Conservation (phyloP, 30 jellyfish, hydroid and myxozoan species). For the Turritopsis dohrnii region DNA sequence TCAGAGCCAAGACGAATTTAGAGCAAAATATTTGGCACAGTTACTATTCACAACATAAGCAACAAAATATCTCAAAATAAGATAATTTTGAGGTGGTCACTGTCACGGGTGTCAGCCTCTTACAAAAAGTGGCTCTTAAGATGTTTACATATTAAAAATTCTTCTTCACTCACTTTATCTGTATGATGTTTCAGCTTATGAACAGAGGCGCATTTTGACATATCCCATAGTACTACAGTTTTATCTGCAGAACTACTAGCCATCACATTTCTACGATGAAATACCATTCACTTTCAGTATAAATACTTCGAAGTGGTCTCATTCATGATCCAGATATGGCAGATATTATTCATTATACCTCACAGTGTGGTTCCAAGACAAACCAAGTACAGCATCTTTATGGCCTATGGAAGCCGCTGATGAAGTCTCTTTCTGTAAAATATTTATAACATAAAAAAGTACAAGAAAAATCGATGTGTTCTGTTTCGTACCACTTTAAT, state of each 20-base stretch:
- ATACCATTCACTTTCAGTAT: not conserved
- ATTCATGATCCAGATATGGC: not conserved
- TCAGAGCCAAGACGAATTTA: too few relatives aligned
- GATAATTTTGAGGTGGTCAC: too few relatives aligned
- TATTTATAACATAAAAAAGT: not conserved
- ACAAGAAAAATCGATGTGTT: not conserved
- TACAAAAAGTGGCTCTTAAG: too few relatives aligned
- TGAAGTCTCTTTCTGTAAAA: constrained; percentile 14
- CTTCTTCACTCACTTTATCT: constrained; percentile 79
- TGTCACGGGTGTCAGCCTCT: too few relatives aligned
- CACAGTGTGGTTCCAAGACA: constrained; percentile 84
- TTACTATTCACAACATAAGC: too few relatives aligned
- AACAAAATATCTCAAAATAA: too few relatives aligned
- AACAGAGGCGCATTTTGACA: constrained; percentile 56
- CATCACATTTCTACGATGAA: constrained; percentile 62
- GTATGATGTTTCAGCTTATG: constrained; percentile 62
- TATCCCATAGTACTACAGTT: constrained; percentile 77
- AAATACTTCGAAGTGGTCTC: not conserved
- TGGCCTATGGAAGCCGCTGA: constrained; percentile 53
- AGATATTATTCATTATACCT: constrained; percentile 28
- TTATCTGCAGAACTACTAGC: constrained; percentile 93
- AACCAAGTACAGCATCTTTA: constrained; percentile 76
- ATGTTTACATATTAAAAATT: too few relatives aligned
- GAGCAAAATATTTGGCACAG: too few relatives aligned
- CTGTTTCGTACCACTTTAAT: not conserved